These are phyloP conservation scores for Cyphomyrus discorhynchus DNA, from an alignment of 2,113 vertebrate species.

Conservation along the genomic window DNA sequence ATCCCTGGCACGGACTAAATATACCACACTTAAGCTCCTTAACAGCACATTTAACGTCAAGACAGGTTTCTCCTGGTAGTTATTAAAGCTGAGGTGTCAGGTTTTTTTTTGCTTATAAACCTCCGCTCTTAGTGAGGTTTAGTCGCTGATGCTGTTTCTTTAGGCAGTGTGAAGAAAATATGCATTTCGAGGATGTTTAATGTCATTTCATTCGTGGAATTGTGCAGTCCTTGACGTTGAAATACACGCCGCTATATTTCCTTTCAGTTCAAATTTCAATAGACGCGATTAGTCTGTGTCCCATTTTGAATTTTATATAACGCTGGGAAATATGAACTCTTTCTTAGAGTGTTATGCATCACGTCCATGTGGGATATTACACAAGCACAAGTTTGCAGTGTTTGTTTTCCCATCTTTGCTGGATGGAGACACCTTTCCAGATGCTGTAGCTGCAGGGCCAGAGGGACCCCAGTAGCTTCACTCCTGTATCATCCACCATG, in stretches of 20 bases:
- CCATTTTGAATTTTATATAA: background rate
- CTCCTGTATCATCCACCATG: constrained; percentile 41
- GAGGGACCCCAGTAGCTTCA: constrained; percentile 20
- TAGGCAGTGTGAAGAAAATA: constrained; percentile 30
- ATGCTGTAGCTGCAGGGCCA: constrained; percentile 24
- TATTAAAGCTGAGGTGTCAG: constrained; percentile 42
- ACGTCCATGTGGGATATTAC: background rate
- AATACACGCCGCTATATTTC: constrained; percentile 36
- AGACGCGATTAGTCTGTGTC: background rate
- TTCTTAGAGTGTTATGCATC: background rate
- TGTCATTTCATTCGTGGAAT: constrained; percentile 55
- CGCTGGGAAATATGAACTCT: background rate
- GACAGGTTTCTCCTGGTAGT: constrained; percentile 38
- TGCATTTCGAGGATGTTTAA: constrained; percentile 42
- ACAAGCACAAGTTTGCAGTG: background rate
- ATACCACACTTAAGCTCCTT: constrained; percentile 49
- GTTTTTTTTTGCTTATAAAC: constrained; percentile 38
- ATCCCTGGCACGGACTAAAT: constrained; percentile 42
- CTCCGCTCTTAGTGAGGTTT: constrained; percentile 33
- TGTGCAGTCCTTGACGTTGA: constrained; percentile 44
- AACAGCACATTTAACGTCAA: constrained; percentile 31
- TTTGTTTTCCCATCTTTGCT: constrained; percentile 15
- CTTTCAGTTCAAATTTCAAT: constrained; percentile 35
- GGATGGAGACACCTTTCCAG: constrained; percentile 30
- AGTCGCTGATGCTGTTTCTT: constrained; percentile 46